These are phyloP conservation scores for Spisula solida DNA, from an alignment of 2,888 invertebrate species.

Conservation along the genomic window DNA sequence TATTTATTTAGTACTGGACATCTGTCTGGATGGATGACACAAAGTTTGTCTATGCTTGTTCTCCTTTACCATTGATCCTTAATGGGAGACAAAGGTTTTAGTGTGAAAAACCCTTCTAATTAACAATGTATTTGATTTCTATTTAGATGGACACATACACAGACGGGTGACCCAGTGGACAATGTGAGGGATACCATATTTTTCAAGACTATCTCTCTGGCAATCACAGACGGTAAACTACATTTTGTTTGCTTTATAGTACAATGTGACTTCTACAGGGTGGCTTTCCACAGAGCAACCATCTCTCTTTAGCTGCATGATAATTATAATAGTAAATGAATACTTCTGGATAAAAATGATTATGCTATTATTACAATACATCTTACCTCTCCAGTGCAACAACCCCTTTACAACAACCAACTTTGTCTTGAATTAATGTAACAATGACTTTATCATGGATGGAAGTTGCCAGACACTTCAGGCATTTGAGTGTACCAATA, in stretches of 20 bases:
- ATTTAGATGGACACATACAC: conserved; percentile 83
- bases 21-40: not conserved
- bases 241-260: conserved; percentile 86
- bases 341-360: too few relatives aligned
- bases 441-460: too few relatives aligned
- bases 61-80: too few relatives aligned
- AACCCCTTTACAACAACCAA: not conserved
- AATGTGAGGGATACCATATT: conserved; percentile 92
- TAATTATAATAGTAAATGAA: not conserved
- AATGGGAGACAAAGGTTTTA: too few relatives aligned
- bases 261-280: too few relatives aligned
- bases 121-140: not conserved
- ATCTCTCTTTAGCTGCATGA: conserved; percentile 88
- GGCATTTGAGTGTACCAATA: too few relatives aligned
- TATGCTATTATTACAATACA: not conserved
- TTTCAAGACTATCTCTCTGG: conserved; percentile 93
- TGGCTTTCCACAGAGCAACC: conserved; percentile 94
- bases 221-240: conserved; percentile 87
- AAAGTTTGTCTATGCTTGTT: not conserved
- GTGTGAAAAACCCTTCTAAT: too few relatives aligned
- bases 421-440: not conserved
- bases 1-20: too few relatives aligned
- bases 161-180: conserved; percentile 91
- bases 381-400: not conserved
- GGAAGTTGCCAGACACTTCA: too few relatives aligned